phyloP scores from a whole-genome alignment of 2,113 vertebrate genomes.

The Hemichromis elongatus region DNA sequence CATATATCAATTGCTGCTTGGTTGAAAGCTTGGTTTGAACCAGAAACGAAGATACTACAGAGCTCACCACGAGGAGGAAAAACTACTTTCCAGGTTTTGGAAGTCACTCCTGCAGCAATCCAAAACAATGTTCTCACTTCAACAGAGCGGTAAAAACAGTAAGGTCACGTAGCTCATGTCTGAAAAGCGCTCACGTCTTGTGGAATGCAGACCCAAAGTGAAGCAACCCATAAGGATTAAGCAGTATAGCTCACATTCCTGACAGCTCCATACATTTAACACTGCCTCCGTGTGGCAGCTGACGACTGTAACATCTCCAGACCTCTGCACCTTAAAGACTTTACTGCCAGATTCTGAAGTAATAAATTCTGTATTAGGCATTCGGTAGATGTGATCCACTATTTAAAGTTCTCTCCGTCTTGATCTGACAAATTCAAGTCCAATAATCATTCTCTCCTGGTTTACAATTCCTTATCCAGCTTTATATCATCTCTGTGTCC shows the following conservation, averaged over 20 bases:
- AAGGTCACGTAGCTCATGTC: not conserved
- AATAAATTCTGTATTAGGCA: not conserved
- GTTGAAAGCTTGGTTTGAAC: not conserved
- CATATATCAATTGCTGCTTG: not conserved
- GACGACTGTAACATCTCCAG: not conserved
- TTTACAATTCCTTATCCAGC: not conserved
- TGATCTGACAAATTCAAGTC: not conserved
- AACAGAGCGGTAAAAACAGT: not conserved
- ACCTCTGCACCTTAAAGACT: not conserved
- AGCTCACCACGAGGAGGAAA: not conserved
- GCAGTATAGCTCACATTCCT: not conserved
- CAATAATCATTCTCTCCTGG: not conserved
- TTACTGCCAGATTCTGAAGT: not conserved
- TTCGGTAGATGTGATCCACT: not conserved
- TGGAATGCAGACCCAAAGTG: not conserved
- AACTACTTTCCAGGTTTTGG: not conserved
- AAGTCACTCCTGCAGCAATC: not conserved
- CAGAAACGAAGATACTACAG: not conserved
- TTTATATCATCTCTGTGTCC: not conserved
- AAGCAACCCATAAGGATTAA: not conserved
- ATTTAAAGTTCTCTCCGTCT: not conserved
- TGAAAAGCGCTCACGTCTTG: not conserved
- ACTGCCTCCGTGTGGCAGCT: not conserved
- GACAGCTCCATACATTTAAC: rapidly evolving
- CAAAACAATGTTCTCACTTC: not conserved